These are phyloP conservation scores for Eumacrocentrus americanus DNA, from an alignment of 2,888 invertebrate species.

Conservation along the genomic window DNA sequence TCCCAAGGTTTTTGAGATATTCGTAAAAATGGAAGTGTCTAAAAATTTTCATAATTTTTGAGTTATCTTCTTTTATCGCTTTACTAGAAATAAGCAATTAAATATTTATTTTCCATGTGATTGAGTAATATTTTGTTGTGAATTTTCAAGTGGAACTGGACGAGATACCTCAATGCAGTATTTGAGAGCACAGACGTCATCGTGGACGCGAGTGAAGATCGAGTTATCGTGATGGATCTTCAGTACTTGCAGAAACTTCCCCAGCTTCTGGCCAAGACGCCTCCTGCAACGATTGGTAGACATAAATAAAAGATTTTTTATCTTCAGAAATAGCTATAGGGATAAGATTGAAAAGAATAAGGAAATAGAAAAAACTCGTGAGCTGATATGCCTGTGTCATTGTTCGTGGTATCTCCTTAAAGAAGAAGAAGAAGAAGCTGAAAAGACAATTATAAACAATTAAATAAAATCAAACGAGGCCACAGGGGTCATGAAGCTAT, in stretches of 20 bases:
- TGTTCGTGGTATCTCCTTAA: background rate
- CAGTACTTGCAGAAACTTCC: conserved; percentile 70
- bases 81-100: no score
- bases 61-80: no score
- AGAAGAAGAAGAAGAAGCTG: background rate
- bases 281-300: conserved; percentile 66
- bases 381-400: background rate
- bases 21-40: no score
- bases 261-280: conserved; percentile 64
- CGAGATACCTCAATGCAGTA: conserved; percentile 65
- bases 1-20: no score
- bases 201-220: conserved; percentile 64
- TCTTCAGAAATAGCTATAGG: background rate
- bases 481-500: conserved; percentile 33
- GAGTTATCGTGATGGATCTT: conserved; percentile 71
- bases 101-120: no score
- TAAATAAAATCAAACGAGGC: conserved; percentile 38
- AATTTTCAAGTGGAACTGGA: conserved; percentile 69
- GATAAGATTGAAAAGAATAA: background rate
- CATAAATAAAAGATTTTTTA: background rate
- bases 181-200: conserved; percentile 68
- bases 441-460: background rate
- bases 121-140: background rate
- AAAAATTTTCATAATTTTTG: no score
- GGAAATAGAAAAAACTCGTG: background rate